These are phyloP conservation scores for Ceratoteleas bidentatus DNA, from an alignment of 1,140 invertebrate genomes.

Conservation along the genomic window DNA sequence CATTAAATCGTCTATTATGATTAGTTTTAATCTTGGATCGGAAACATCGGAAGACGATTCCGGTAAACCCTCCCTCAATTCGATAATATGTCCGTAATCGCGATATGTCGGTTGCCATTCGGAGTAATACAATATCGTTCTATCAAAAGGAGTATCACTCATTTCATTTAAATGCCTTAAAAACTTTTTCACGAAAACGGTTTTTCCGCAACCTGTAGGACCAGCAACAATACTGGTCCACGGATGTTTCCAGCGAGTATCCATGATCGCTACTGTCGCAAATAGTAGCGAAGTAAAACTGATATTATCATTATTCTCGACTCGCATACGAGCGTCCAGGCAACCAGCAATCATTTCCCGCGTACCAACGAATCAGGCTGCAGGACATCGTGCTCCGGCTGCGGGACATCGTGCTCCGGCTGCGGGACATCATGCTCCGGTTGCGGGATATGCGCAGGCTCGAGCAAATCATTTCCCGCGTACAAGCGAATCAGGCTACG, in stretches of 20 bases:
- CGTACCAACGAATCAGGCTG: no score
- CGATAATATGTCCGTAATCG: neutral
- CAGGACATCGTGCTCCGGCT: no score
- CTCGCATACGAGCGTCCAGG: no score
- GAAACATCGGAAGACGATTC: neutral
- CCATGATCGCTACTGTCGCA: neutral
- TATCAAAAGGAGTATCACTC: neutral
- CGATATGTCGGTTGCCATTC: neutral
- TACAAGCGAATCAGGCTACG: no score
- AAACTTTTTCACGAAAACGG: neutral
- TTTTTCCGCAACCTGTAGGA: neutral
- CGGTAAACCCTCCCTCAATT: neutral
- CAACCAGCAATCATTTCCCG: no score
- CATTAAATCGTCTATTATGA: conserved; percentile 4
- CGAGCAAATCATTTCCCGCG: no score
- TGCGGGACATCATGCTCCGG: no score
- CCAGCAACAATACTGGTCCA: neutral
- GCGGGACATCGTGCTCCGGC: no score
- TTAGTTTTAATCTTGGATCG: neutral
- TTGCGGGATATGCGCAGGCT: no score
- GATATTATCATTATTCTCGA: no score
- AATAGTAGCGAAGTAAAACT: no score
- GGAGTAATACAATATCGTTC: neutral
- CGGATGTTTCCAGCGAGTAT: neutral
- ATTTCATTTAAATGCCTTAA: neutral